Percentiles rank a stretch among this genome's conserved stretches.
Evolutionary conservation across 2,797 vertebrate species (phyloP).

Genomic region (Melanitta fusca): DNA sequence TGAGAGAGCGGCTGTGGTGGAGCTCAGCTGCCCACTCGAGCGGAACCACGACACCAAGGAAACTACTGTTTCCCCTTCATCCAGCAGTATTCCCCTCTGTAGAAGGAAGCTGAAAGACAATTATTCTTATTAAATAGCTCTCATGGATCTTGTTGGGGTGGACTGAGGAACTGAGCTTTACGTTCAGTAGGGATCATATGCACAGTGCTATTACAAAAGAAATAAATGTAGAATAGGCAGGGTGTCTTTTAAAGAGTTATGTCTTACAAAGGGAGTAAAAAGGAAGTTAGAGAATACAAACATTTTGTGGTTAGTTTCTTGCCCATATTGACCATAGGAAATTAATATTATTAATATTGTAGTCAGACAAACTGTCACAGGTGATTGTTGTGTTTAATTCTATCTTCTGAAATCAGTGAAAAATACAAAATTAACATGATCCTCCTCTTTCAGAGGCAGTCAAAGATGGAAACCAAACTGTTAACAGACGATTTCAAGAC

Average conservation of each 20-base stretch:
- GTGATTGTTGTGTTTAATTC: not conserved
- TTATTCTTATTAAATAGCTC: not conserved
- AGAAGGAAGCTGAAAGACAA: not conserved
- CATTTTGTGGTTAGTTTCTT: not conserved
- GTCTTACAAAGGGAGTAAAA: not conserved
- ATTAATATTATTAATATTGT: not conserved
- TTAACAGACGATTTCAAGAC: not conserved
- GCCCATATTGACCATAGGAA: not conserved
- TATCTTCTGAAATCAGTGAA: not conserved
- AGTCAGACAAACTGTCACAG: not conserved
- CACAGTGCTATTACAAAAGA: not conserved
- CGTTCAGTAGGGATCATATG: not conserved
- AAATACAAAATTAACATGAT: not conserved
- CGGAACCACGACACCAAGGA: no score
- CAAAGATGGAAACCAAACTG: not conserved
- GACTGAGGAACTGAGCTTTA: not conserved
- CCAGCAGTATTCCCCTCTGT: not conserved
- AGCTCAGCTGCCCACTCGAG: no score
- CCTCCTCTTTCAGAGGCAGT: not conserved
- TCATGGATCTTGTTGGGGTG: not conserved
- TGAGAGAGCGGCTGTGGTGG: no score
- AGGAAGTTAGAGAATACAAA: not conserved
- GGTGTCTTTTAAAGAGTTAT: not conserved
- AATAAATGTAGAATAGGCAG: not conserved
- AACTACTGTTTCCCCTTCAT: not conserved